These are phyloP conservation scores for Paralvinella palmiformis DNA, from an alignment of 1,140 invertebrate species.

Conservation along the genomic window DNA sequence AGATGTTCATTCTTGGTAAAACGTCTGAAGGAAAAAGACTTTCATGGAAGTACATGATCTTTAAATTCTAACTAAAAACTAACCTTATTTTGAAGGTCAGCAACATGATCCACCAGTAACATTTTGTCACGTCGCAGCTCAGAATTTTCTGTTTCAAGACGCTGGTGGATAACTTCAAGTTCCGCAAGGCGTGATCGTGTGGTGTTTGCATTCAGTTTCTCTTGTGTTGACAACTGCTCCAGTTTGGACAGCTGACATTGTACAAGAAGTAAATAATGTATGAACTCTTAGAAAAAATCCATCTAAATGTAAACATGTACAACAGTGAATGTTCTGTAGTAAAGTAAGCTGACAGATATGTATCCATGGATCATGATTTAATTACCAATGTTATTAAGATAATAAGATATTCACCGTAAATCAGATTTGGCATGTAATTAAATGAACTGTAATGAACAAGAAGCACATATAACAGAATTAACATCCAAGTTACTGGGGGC, in stretches of 20 bases:
- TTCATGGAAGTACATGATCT: not conserved
- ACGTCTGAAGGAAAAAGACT: not conserved
- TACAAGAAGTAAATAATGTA: not conserved
- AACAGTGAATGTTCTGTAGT: too few species aligned
- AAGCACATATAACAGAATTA: too few species aligned
- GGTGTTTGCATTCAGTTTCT: constrained; percentile 30
- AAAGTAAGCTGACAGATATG: too few species aligned
- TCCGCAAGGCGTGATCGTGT: constrained; percentile 31
- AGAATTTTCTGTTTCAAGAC: constrained; percentile 32
- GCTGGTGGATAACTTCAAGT: constrained; percentile 26
- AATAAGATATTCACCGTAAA: too few species aligned
- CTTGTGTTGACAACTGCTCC: constrained; percentile 25
- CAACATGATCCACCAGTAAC: constrained; percentile 42
- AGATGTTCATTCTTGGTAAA: not conserved
- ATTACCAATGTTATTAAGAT: too few species aligned
- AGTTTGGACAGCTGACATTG: constrained; percentile 19
- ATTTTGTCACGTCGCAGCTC: constrained; percentile 42
- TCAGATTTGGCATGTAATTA: too few species aligned
- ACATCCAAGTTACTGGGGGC: too few species aligned
- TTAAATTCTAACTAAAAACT: not conserved
- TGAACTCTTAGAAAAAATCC: too few species aligned
- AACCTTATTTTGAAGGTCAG: constrained; percentile 43
- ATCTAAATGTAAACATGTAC: too few species aligned
- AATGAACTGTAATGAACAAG: too few species aligned
- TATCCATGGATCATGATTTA: too few species aligned